Base-by-base conservation (phyloP, 2,113 vertebrate species). In the Corythornis cristatus region DNA sequence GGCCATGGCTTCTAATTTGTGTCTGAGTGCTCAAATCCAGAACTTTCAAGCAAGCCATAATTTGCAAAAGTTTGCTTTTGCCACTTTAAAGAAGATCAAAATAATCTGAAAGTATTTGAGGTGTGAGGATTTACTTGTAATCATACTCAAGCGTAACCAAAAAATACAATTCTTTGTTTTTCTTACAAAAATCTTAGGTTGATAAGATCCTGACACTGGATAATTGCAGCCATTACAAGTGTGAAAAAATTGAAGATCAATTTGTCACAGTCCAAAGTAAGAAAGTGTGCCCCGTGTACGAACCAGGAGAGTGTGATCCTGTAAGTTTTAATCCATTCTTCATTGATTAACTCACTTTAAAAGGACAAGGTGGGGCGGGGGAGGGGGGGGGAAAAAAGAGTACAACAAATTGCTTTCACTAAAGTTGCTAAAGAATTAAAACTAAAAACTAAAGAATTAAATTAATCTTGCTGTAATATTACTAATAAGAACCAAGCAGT, bases 141-240 rank as follows among this genome's bases (percentile, higher is more conserved):
- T 19, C 37, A 14, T 62, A 22, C 17, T 65, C 37, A 15, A 77
- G 65, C 23, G 64, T n/a, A 60, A 75, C 33, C 12, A 58, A 75
- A 84, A 80, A 78, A 74, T 8, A 0, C 5, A 74, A 10, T 15
- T 26, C 4, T 46, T 40, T 77, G 42, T 5, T 80, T 84, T 91
- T 88, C 77, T 83, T 54, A 14, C 40, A 37, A 88, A 50, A 77
- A 50, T 83, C 62, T 78, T 96, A 99, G 99, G 90, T 97, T 60
- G 97, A 97, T 8, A 15, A 95, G 9, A 98, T 95, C 12, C 98
- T 97, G 96, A 71, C 90, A 12, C 54, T 96, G 0, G 97, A 99
- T 91, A 96, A 97, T 8, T 99, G 99, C 95, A 97, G 95, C 2
- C 37, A 93, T 7, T 99, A 99, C 87, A 97, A 26, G 66, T 99